Percentiles rank a stretch among this genome's conserved stretches.
Evolutionary conservation across 2,888 invertebrate genomes (phyloP).

Genomic region (Cosmia pyralina): DNA sequence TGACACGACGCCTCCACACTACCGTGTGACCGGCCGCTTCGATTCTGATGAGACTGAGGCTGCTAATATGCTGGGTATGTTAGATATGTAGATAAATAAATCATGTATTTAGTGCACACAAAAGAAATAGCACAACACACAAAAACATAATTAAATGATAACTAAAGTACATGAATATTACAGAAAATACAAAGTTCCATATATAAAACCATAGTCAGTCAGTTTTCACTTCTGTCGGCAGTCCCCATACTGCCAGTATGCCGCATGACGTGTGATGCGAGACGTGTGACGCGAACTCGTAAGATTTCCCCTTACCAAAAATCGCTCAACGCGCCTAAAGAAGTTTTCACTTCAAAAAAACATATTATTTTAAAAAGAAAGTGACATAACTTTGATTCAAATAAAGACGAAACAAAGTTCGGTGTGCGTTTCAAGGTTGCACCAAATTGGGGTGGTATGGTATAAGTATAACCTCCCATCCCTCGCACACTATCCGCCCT

Average conservation of each 20-base stretch:
- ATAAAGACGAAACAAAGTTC: neutral
- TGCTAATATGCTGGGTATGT: constrained; percentile 97
- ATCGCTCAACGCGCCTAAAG: too few species aligned
- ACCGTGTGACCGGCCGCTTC: constrained; percentile 94
- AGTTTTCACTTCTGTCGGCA: too few species aligned
- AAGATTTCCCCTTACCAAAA: too few species aligned
- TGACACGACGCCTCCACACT: constrained; percentile 95
- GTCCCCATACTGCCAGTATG: too few species aligned
- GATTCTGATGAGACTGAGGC: constrained; percentile 99
- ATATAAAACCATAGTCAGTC: too few species aligned
- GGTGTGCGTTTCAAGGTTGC: neutral
- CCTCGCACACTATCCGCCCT: too few species aligned
- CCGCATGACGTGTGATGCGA: too few species aligned
- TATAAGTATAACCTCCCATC: neutral
- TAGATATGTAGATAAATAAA: neutral
- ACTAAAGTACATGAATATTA: neutral
- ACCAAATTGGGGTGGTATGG: neutral
- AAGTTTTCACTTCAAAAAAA: too few species aligned
- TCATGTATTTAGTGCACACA: too few species aligned
- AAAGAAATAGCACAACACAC: neutral
- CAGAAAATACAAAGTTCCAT: neutral
- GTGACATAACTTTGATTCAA: neutral
- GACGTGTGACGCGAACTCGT: too few species aligned
- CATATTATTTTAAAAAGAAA: too few species aligned
- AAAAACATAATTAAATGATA: neutral